Evolutionary conservation across 1,140 invertebrate genomes (phyloP).

Genomic region (Nixonia krombeini): DNA sequence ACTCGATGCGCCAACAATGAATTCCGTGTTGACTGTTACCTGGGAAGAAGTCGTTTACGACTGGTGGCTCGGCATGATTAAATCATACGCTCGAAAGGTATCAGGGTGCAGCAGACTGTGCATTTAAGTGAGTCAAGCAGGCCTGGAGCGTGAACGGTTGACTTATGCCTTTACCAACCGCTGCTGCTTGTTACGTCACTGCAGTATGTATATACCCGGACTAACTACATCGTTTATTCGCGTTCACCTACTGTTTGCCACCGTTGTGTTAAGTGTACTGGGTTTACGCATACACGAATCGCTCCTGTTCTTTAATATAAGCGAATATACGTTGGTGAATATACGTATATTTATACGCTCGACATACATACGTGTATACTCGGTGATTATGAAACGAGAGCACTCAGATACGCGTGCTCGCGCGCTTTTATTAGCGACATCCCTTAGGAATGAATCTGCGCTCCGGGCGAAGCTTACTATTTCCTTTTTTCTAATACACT

Average conservation of each 20-base stretch:
- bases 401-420: too few relatives aligned
- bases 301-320: conserved; percentile 10
- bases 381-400: not conserved
- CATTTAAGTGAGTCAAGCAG: conserved; percentile 20
- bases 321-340: too few relatives aligned
- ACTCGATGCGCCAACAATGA: too few relatives aligned
- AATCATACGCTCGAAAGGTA: conserved; percentile 12
- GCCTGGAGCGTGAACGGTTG: conserved; percentile 34
- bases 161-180: conserved; percentile 31
- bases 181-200: conserved; percentile 25
- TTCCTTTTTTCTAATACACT: too few relatives aligned
- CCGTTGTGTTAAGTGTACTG: conserved; percentile 46
- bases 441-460: not conserved
- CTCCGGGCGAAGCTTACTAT: too few relatives aligned
- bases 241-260: conserved; percentile 48
- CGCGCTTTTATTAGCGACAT: not conserved
- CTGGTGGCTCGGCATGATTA: too few relatives aligned
- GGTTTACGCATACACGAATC: conserved; percentile 39
- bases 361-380: not conserved
- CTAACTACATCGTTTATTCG: conserved; percentile 35
- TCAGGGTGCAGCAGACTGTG: conserved; percentile 11
- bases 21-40: not conserved
- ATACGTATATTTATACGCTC: not conserved
- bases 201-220: conserved; percentile 34
- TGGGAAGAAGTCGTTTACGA: too few relatives aligned